Evolutionary conservation across 2,888 invertebrate genomes (phyloP).

Genomic region (Tribolium freemani): DNA sequence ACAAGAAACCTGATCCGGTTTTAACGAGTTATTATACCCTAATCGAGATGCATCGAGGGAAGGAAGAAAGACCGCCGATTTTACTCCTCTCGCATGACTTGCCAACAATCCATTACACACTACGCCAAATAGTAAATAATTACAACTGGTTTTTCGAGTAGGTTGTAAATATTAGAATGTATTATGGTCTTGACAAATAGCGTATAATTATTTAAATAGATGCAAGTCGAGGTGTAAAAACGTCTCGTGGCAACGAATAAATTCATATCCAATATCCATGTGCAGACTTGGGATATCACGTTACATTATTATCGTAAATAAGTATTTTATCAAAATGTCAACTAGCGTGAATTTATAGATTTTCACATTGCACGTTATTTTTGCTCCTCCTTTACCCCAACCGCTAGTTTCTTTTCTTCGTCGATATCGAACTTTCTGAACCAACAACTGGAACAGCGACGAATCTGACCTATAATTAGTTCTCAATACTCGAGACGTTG

Average conservation of each 20-base stretch:
- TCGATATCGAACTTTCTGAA: background rate
- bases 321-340: constrained; percentile 40
- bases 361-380: constrained; percentile 9
- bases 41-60: constrained; percentile 1
- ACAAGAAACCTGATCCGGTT: constrained; percentile 23
- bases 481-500: background rate
- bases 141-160: constrained; percentile 47
- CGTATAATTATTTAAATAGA: constrained; percentile 47
- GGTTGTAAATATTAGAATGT: constrained; percentile 45
- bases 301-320: constrained; percentile 43
- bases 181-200: constrained; percentile 43
- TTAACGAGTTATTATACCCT: constrained; percentile 20
- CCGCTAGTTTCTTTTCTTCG: background rate
- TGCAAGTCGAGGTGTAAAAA: constrained; percentile 44
- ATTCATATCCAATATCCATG: constrained; percentile 44
- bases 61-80: constrained; percentile 5
- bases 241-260: constrained; percentile 43
- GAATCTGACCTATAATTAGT: background rate
- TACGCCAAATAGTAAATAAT: constrained; percentile 42
- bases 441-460: background rate
- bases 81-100: background rate
- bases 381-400: background rate
- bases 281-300: constrained; percentile 37
- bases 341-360: constrained; percentile 30
- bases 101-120: constrained; percentile 27